Conservation (phyloP, 1,140 invertebrate genomes). For the Thaumetopoea pityocampa region DNA sequence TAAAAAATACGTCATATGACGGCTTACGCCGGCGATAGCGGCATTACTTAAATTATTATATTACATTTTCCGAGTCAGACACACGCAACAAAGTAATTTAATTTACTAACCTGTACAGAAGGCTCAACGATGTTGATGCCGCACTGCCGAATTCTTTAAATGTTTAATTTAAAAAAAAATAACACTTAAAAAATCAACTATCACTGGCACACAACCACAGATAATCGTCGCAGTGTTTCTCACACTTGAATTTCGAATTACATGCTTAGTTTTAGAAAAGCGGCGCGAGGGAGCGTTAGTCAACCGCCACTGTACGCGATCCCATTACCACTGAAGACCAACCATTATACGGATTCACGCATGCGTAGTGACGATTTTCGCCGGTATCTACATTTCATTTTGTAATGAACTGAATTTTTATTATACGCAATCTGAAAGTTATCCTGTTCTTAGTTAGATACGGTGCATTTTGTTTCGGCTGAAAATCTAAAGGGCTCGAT, state of each 20-base stretch:
- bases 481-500: conserved; percentile 31
- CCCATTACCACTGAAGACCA: conserved; percentile 41
- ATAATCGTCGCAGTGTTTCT: conserved; percentile 13
- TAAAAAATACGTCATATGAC: too few species aligned
- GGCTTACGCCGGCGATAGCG: too few species aligned
- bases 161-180: conserved; percentile 35
- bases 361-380: conserved; percentile 35
- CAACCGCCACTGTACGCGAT: conserved; percentile 38
- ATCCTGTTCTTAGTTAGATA: conserved; percentile 15
- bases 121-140: conserved; percentile 15
- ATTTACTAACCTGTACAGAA: conserved; percentile 59
- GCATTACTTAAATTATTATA: conserved; percentile 18
- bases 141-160: conserved; percentile 42
- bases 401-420: conserved; percentile 51
- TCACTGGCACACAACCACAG: conserved; percentile 21
- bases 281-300: conserved; percentile 33
- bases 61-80: conserved; percentile 14
- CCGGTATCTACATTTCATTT: conserved; percentile 55
- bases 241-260: conserved; percentile 42
- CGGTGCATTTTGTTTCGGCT: conserved; percentile 18
- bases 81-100: conserved; percentile 64
- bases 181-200: conserved; percentile 26
- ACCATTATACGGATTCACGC: conserved; percentile 30
- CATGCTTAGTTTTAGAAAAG: conserved; percentile 38
- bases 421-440: background rate